Evolutionary conservation across 1,140 invertebrate genomes (phyloP).

Genomic region (Coenobita brevimanus): DNA sequence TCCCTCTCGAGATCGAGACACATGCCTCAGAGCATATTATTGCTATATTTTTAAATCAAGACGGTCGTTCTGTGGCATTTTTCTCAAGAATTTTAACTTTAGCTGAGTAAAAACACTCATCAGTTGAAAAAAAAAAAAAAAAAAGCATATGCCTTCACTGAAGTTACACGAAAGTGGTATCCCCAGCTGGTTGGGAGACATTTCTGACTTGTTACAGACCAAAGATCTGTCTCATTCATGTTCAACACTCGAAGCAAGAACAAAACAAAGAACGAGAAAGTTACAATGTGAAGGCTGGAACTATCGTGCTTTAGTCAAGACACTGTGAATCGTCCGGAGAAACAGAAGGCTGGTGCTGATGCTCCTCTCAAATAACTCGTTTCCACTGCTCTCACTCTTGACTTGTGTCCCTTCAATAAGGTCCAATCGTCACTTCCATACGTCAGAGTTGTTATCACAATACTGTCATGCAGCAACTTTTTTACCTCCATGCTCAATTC

Average conservation of each 20-base stretch:
- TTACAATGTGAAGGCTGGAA: background rate
- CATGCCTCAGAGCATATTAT: conserved; percentile 65
- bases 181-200: conserved; percentile 56
- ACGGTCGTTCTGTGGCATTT: conserved; percentile 59
- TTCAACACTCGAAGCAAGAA: background rate
- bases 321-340: background rate
- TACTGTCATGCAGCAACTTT: too few species aligned
- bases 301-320: background rate
- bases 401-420: too few species aligned
- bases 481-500: too few species aligned
- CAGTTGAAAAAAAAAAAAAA: conserved; percentile 68
- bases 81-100: conserved; percentile 55
- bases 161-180: conserved; percentile 46
- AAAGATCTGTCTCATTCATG: conserved; percentile 67
- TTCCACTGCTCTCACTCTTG: background rate
- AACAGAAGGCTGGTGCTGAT: background rate
- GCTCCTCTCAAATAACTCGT: background rate
- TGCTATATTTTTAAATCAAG: conserved; percentile 64
- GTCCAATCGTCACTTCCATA: too few species aligned
- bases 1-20: conserved; percentile 33
- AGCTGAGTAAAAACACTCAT: background rate
- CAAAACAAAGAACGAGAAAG: background rate
- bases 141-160: conserved; percentile 67
- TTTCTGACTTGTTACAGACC: conserved; percentile 69
- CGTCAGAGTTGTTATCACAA: too few species aligned